Conservation (phyloP, 2,797 vertebrate genomes). For the Florisuga fusca region DNA sequence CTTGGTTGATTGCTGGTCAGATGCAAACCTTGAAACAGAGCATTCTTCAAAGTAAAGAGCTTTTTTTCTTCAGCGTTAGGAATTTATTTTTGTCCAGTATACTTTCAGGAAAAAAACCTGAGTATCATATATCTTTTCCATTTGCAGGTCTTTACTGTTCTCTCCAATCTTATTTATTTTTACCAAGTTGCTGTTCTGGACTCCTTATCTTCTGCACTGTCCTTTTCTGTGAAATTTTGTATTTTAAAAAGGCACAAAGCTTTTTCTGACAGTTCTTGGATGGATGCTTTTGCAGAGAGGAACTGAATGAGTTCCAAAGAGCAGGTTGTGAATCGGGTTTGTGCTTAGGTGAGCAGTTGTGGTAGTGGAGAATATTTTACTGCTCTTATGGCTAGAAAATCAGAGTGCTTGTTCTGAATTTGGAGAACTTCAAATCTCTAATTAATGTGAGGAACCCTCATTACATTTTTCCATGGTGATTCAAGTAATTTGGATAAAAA, state of each 20-base stretch:
- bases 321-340: background rate
- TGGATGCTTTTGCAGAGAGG: background rate
- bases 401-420: background rate
- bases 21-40: background rate
- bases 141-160: background rate
- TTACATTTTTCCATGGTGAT: constrained; percentile 19
- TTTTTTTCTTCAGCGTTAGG: background rate
- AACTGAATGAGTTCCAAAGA: background rate
- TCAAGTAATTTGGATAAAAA: constrained; percentile 8
- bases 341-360: background rate
- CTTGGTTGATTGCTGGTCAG: background rate
- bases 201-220: background rate
- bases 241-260: background rate
- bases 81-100: background rate
- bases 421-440: background rate
- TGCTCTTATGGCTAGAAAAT: background rate
- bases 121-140: background rate
- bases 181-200: background rate
- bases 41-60: background rate
- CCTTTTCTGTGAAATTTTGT: background rate
- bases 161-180: background rate
- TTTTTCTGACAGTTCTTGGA: background rate
- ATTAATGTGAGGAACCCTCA: background rate
- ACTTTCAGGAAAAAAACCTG: background rate
- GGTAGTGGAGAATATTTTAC: background rate